Evolutionary conservation across 2,113 vertebrate genomes (phyloP).

Genomic region (Aleadryas rufinucha): DNA sequence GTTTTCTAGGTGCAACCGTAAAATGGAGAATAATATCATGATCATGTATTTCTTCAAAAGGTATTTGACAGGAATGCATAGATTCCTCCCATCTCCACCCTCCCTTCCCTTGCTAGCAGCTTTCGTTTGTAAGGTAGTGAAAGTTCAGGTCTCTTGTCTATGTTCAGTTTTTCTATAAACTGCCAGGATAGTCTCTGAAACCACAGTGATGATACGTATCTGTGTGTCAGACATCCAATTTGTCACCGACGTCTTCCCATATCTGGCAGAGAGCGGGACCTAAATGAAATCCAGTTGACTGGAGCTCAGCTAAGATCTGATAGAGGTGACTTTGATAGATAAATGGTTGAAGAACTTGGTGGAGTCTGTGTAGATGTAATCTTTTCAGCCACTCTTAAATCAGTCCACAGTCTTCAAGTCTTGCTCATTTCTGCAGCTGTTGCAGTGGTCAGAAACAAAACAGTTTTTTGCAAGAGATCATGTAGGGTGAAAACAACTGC

Average conservation of each 20-base stretch:
- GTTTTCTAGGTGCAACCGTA: neutral
- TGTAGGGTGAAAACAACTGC: neutral
- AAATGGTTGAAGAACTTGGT: constrained; percentile 18
- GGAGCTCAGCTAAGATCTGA: constrained; percentile 24
- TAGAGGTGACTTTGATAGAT: constrained; percentile 29
- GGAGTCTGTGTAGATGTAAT: neutral
- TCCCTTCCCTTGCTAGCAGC: neutral
- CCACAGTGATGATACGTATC: neutral
- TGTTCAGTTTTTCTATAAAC: constrained; percentile 4
- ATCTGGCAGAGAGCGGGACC: constrained; percentile 21
- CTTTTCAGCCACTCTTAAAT: constrained; percentile 3
- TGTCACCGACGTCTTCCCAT: constrained; percentile 6
- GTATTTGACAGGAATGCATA: neutral
- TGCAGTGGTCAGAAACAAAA: neutral
- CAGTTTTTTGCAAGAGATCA: neutral
- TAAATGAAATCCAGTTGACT: constrained; percentile 52
- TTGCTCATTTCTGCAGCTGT: neutral
- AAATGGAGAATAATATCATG: neutral
- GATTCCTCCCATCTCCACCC: neutral
- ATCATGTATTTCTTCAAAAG: neutral
- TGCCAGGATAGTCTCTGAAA: neutral
- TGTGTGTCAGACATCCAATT: constrained; percentile 15
- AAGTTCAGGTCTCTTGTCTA: neutral
- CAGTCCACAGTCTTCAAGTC: neutral
- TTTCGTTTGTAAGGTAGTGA: neutral